These are phyloP conservation scores for Trididemnum clinides DNA, from an alignment of 23 tunicate species.

Conservation along the genomic window DNA sequence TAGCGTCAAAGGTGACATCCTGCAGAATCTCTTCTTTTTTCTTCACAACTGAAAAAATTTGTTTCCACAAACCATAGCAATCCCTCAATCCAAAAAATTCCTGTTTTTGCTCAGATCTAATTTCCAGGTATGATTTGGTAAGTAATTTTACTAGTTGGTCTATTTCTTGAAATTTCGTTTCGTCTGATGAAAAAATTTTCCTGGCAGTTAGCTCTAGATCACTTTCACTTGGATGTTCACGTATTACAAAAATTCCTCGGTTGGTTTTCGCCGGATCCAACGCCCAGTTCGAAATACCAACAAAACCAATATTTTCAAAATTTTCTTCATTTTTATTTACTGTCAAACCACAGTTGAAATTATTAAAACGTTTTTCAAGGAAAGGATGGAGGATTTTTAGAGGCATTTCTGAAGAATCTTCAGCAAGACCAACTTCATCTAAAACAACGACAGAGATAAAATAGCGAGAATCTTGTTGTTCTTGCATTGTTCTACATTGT, in stretches of 20 bases:
- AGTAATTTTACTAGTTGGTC: slow-evolving; percentile 32
- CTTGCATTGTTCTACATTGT: slow-evolving; percentile 57
- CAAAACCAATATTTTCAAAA: slow-evolving; percentile 48
- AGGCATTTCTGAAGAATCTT: slow-evolving; percentile 85
- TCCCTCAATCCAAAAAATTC: slow-evolving; percentile 86
- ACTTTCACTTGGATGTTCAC: slow-evolving; percentile 47
- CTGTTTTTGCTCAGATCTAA: slow-evolving; percentile 22
- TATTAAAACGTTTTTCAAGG: slow-evolving; percentile 59
- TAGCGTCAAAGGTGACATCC: slow-evolving; percentile 31
- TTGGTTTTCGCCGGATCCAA: slow-evolving; percentile 84
- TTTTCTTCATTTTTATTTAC: background rate
- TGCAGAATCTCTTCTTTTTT: background rate
- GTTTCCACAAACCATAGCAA: slow-evolving; percentile 70
- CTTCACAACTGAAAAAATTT: slow-evolving; percentile 52
- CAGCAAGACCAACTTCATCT: slow-evolving; percentile 85
- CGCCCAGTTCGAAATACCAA: slow-evolving; percentile 88
- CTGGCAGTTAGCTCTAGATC: slow-evolving; percentile 60
- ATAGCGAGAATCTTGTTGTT: slow-evolving; percentile 23
- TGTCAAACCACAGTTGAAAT: too few relatives aligned
- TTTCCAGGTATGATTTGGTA: slow-evolving; percentile 47
- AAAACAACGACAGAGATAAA: slow-evolving; percentile 75
- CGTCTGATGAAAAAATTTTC: slow-evolving; percentile 56
- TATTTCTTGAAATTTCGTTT: slow-evolving; percentile 25
- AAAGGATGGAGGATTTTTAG: slow-evolving; percentile 78
- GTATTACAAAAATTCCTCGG: slow-evolving; percentile 68